These are phyloP conservation scores for Struthio camelus DNA, from an alignment of 2,113 vertebrate species.

Conservation along the genomic window DNA sequence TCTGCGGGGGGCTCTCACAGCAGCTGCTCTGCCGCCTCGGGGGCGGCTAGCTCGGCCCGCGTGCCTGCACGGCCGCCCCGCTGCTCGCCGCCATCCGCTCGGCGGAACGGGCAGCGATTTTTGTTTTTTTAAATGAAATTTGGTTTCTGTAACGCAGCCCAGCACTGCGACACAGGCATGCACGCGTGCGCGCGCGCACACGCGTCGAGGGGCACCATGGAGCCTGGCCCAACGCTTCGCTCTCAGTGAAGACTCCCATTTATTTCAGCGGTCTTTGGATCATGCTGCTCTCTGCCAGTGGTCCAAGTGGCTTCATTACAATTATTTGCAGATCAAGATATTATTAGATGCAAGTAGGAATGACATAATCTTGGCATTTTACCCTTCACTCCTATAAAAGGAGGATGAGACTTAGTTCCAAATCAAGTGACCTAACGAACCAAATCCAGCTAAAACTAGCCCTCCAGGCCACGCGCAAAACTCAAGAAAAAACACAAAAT, in stretches of 20 bases:
- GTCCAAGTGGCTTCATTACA: neutral
- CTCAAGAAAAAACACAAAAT: neutral
- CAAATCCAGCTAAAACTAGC: constrained; percentile 1
- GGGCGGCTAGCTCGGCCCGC: constrained; percentile 30
- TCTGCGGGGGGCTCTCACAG: constrained; percentile 46
- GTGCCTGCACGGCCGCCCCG: neutral
- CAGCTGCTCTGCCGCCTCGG: constrained; percentile 43
- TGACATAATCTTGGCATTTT: neutral
- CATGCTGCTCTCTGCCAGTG: neutral
- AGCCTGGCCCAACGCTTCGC: neutral
- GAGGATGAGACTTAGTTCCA: neutral
- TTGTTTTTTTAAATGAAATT: neutral
- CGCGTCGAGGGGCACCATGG: neutral
- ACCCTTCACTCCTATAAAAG: neutral
- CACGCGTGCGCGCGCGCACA: no score
- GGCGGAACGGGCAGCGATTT: neutral
- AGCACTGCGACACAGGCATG: fast-evolving
- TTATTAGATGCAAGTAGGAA: neutral
- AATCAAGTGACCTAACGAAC: neutral
- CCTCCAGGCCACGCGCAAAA: neutral
- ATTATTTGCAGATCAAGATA: neutral
- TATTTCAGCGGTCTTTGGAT: neutral
- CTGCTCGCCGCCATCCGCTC: neutral
- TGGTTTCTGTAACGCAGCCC: neutral
- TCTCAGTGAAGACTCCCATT: neutral